Percentiles rank a stretch among this genome's conserved stretches.
Conservation (phyloP, 2,888 invertebrate species). For the Panorpa germanica region DNA sequence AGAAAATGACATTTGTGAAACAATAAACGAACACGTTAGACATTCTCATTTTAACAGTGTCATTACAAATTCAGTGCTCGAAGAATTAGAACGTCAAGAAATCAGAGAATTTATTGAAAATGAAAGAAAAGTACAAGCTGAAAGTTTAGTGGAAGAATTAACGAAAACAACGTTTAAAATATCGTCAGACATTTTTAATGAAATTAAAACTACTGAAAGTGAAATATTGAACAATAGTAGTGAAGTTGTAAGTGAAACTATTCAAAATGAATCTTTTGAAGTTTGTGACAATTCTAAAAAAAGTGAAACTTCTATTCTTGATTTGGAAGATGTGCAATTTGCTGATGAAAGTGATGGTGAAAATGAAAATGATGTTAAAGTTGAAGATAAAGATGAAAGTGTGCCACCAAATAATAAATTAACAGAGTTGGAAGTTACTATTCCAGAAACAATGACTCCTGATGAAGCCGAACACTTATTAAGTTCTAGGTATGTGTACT, state of each 20-base stretch:
- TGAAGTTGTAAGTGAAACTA: conserved; percentile 2
- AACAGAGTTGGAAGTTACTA: conserved; percentile 22
- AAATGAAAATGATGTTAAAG: conserved; percentile 21
- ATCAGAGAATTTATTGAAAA: conserved; percentile 16
- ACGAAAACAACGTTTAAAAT: no score
- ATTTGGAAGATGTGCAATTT: conserved; percentile 33
- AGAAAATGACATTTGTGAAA: no score
- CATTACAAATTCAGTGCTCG: no score
- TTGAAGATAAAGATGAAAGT: conserved; percentile 15
- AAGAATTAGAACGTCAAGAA: conserved; percentile 14
- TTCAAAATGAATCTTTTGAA: conserved; percentile 8
- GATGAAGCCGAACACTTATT: conserved; percentile 76
- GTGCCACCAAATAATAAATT: conserved; percentile 19
- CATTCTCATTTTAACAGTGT: no score
- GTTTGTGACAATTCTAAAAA: conserved; percentile 11
- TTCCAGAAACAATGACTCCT: conserved; percentile 52
- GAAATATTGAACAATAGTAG: conserved; percentile 7
- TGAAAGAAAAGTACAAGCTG: no score
- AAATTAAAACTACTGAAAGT: conserved; percentile 3
- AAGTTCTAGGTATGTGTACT: conserved; percentile 51
- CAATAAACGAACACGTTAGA: no score
- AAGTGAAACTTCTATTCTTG: conserved; percentile 30
- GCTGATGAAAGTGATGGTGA: conserved; percentile 34
- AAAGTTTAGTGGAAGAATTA: no score
- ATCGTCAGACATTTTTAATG: no score